These are phyloP conservation scores for Plotosus lineatus DNA, from an alignment of 2,113 vertebrate genomes.

Conservation along the genomic window DNA sequence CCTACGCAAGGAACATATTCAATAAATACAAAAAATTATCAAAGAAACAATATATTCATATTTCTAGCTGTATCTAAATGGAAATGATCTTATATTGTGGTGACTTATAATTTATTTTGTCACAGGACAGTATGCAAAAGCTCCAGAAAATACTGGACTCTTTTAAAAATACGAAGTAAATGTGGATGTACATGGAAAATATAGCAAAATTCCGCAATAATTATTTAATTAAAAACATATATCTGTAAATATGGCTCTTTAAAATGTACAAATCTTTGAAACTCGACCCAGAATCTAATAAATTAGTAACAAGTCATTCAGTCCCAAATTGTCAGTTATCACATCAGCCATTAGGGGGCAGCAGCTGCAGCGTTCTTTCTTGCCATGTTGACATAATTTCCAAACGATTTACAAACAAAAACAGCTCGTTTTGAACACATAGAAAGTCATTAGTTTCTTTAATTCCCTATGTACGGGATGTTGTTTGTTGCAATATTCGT, in stretches of 20 bases:
- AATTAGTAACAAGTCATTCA: not conserved
- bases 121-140: too few relatives aligned
- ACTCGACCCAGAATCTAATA: not conserved
- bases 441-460: not conserved
- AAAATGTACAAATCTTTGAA: not conserved
- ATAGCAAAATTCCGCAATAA: not conserved
- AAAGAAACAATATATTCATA: too few relatives aligned
- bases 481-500: not conserved
- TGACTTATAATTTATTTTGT: too few relatives aligned
- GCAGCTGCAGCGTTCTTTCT: not conserved
- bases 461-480: not conserved
- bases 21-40: too few relatives aligned
- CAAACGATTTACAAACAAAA: not conserved
- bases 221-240: not conserved
- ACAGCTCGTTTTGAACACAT: not conserved
- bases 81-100: too few relatives aligned
- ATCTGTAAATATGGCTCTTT: not conserved
- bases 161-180: not conserved
- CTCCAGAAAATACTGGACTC: not conserved
- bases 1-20: too few relatives aligned
- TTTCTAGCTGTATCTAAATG: too few relatives aligned
- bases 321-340: not conserved
- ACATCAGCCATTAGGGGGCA: conserved; percentile 14
- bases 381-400: not conserved
- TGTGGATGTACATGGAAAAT: not conserved